Percentiles rank a stretch among this genome's conserved stretches.
These are phyloP conservation scores for Willisornis vidua DNA, from an alignment of 2,113 vertebrate species.

Conservation along the genomic window DNA sequence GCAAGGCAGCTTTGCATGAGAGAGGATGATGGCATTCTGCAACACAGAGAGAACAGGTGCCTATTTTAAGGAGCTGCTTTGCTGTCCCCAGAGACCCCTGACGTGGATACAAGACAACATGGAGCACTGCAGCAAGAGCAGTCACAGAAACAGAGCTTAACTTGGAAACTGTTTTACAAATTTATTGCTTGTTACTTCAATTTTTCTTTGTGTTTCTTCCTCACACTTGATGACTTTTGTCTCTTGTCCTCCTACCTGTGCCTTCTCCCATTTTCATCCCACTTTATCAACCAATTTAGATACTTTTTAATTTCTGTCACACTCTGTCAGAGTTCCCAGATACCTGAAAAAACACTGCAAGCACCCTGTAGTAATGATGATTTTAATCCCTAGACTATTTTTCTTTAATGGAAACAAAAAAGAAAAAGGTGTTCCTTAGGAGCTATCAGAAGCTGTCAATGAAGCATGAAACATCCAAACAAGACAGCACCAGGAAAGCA, in stretches of 20 bases:
- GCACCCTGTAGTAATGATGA: accelerated
- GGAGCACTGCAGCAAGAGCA: neutral
- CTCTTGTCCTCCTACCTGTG: neutral
- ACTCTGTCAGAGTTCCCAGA: neutral
- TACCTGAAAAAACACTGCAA: neutral
- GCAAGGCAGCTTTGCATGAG: neutral
- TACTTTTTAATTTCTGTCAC: neutral
- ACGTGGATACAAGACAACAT: neutral
- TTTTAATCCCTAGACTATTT: neutral
- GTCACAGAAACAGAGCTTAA: neutral
- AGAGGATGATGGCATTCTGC: neutral
- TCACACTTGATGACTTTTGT: neutral
- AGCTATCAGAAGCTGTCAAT: neutral
- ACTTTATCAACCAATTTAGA: neutral
- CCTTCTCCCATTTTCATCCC: neutral
- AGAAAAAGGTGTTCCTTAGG: neutral
- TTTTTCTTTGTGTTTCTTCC: neutral
- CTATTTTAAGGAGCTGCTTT: neutral
- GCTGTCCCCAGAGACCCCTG: neutral
- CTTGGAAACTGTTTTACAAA: neutral
- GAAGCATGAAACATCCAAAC: neutral
- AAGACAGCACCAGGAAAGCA: neutral
- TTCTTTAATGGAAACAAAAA: neutral
- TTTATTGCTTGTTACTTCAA: neutral
- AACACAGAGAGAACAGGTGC: neutral